phyloP scores from a whole-genome alignment of 92 coral and sea anemone species.

The Actinostola sp. region DNA sequence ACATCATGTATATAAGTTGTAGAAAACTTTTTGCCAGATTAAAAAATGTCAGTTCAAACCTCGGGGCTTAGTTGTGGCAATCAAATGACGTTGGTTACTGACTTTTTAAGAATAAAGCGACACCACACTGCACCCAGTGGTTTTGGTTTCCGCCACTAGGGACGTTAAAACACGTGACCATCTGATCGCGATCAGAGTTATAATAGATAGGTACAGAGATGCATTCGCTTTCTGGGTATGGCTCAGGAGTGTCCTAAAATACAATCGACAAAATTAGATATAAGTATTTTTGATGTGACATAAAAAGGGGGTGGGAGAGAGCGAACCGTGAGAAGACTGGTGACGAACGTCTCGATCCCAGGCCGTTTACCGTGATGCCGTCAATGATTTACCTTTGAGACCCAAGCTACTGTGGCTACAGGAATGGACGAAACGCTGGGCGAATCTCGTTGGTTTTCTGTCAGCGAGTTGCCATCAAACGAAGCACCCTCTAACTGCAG shows the following conservation, averaged over 20 bases:
- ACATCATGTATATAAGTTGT: too few relatives aligned
- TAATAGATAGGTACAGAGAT: slow-evolving; percentile 95
- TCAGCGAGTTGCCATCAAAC: slow-evolving; percentile 86
- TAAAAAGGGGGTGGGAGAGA: too few relatives aligned
- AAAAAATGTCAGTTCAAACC: too few relatives aligned
- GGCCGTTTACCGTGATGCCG: too few relatives aligned
- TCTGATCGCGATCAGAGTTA: slow-evolving; percentile 87
- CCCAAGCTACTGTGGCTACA: slow-evolving; percentile 97
- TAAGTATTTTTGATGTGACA: background rate
- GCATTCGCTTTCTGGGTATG: slow-evolving; percentile 89
- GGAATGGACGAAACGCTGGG: slow-evolving; percentile 98
- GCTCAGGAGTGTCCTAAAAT: slow-evolving; percentile 80
- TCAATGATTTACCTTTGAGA: slow-evolving; percentile 27
- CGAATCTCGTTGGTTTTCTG: slow-evolving; percentile 96
- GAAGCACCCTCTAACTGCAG: slow-evolving; percentile 94
- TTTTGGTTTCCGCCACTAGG: slow-evolving; percentile 91
- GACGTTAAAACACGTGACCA: slow-evolving; percentile 90
- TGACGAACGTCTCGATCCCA: too few relatives aligned
- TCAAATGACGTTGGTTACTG: slow-evolving; percentile 62
- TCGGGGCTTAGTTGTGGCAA: too few relatives aligned
- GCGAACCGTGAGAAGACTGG: too few relatives aligned
- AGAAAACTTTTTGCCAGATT: too few relatives aligned
- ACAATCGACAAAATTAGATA: background rate
- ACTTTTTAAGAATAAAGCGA: slow-evolving; percentile 90
- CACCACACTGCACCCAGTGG: slow-evolving; percentile 99